Base-by-base conservation (phyloP, 2,888 invertebrate genomes). In the Idaea straminata region DNA sequence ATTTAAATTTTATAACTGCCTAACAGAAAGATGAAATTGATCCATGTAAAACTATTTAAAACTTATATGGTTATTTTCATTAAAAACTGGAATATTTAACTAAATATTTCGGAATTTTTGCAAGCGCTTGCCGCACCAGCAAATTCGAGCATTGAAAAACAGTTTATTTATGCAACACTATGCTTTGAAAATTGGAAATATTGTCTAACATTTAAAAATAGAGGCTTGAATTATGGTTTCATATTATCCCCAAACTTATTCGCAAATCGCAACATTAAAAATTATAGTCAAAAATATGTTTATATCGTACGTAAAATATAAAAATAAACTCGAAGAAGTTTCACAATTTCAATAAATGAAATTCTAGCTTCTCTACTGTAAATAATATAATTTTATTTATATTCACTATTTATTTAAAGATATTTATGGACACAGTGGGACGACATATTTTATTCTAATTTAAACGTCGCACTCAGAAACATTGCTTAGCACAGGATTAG, bases 341-440 rank as follows among this genome's bases (percentile, higher is more conserved):
- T 47, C 15, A 47, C 5, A 61, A 64, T n/a, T 25, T 64, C 61
- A 61, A 34, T 25, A 57, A 57, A 35, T 15, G 38, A 25, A 38
- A 47, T 34, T 35, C 5, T 61, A 61, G 15, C 36, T 36, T 6
- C 35, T 61, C 61, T n/a, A 35, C n/a, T n/a, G 61, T 35, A 61
- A 7, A 13, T 59, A 62, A 58, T 7, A 47, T 13, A 10, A 47
- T 6, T 47, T 47, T 47, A 47, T 36, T 36, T 47, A n/a, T n/a
- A n/a, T n/a, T n/a, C n/a, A n/a, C n/a, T n/a, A 47, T 47, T 47
- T 47, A 47, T 6, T 47, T 47, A 47, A 25, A 25, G 6, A 36
- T 10, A 47, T 47, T 47, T 13, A 47, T 47, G 47, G 47, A 47
- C 47, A 47, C 47, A 47, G 13, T 47, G 47, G 47, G 47, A 47